Evolutionary conservation across 2,888 invertebrate genomes (phyloP).

Genomic region (Bombyx huttoni): DNA sequence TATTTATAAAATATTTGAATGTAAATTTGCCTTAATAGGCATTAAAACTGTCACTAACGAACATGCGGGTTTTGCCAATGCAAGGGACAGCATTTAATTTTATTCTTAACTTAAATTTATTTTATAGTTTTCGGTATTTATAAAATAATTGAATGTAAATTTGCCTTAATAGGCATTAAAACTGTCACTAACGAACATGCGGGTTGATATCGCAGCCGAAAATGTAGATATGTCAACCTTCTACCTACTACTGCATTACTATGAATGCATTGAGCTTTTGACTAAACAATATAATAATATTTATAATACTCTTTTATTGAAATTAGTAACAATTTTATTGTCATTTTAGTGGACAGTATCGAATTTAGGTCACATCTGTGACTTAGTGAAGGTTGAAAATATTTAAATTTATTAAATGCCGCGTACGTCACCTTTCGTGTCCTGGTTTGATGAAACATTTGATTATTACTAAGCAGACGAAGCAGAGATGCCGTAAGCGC

Average conservation of each 20-base stretch:
- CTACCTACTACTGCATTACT: constrained; percentile 5
- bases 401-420: too few species aligned
- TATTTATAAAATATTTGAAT: constrained; percentile 7
- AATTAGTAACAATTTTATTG: too few species aligned
- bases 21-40: constrained; percentile 1
- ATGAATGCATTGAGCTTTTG: not conserved
- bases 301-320: too few species aligned
- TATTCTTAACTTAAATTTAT: not conserved
- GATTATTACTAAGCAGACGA: too few species aligned
- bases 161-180: constrained; percentile 1
- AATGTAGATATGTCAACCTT: constrained; percentile 31
- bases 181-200: constrained; percentile 21
- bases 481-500: too few species aligned
- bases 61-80: constrained; percentile 45
- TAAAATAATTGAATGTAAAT: constrained; percentile 4
- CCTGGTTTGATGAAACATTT: too few species aligned
- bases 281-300: not conserved
- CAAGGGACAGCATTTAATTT: too few species aligned
- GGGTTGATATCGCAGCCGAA: constrained; percentile 30
- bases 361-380: too few species aligned
- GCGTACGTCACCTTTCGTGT: too few species aligned
- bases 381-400: too few species aligned
- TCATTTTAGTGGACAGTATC: too few species aligned
- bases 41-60: constrained; percentile 8
- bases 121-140: constrained; percentile 4